Base-by-base conservation (phyloP, 2,888 invertebrate genomes). In the Drosophila tanythrix region DNA sequence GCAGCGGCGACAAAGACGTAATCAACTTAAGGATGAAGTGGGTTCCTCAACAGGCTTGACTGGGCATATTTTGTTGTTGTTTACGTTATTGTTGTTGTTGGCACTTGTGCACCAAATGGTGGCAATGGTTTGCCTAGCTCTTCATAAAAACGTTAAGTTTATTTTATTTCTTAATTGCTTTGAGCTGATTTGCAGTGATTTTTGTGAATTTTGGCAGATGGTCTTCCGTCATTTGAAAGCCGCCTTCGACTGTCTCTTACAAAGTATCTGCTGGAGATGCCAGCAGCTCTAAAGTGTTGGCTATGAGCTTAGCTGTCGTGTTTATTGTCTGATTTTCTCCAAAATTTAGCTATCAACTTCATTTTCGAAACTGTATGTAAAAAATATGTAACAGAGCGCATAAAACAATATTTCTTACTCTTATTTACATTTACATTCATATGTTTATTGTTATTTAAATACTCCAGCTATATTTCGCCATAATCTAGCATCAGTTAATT, bases 11-110 rank as follows among this genome's bases (percentile, higher is more conserved):
- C 89, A 81, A 74, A 73, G 83, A 88, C 90, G 84, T 85, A 85
- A 89, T 89, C 90, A 88, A 89, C 90, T 87, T 85, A 88, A 89
- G 90, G 90, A 85, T 88, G 86, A 89, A 88, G 90, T 90, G 74
- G 52, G 57, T 69, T 70, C 62, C 58, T 51, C 79, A 85, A 76
- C 88, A 84, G 90, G 85, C 88, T 89, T 88, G 84, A 84, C 90
- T 84, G 82, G 79, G 74, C 82, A 69, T 62, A 61, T 70, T 77
- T 82, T 29, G 21, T 43, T 48, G 46, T 59, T 33, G 33, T 48
- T 55, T 64, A 63, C 74, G 62, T 21, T 61, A 65, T 38, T 43
- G 63, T 36, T 60, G 48, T 38, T 53, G 57, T 11, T 66, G 68
- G n/a, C 38, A 70, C 60, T 77, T 70, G 72, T 68, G 81, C 68